Base-by-base conservation (phyloP, 2,797 vertebrate species). In the Hemitrygon akajei region DNA sequence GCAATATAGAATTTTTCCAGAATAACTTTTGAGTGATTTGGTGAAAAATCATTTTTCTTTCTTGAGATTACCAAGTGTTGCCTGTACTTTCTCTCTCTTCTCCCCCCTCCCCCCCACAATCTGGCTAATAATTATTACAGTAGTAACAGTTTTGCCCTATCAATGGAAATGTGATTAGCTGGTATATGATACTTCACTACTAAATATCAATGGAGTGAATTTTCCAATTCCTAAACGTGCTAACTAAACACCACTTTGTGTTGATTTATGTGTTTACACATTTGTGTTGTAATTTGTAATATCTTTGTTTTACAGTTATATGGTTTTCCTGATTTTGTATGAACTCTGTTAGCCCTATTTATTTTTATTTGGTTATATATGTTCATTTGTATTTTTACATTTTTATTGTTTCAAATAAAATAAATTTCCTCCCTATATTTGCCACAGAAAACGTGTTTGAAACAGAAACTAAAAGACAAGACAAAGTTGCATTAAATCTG, bases 381-480 rank as follows among this genome's bases (percentile, higher is more conserved):
- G 98, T 98, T 97, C 96, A 97, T 97, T 98, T 97, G 97, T 93
- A 93, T 98, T 97, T 96, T 96, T 97, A 97, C 97, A 98, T 97
- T 96, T 97, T 97, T 97, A 97, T 97, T 96, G 97, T 98, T 97
- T 98, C 97, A 98, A 98, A 98, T 98, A 99, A 99, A 97, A 97
- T 98, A 99, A 97, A 97, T 96, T 96, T 97, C 97, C 97, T 96
- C 97, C n/a, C 73, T 71, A 75, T 56, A 25, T 92, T 92, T 92
- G 69, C 69, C 37, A 75, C 89, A 58, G 63, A 22, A 40, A 56
- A 56, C n/a, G 40, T 76, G 40, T 93, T 76, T 76, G 22, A 75
- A 73, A 47, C 47, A 47, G 4, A 47, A 93, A 93, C 40, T 34
- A 76, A 76, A 76, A 37, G n/a, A 20, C 60, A 69, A 12, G 71